Base-by-base conservation (phyloP, 1,140 invertebrate species). In the Atta cephalotes region DNA sequence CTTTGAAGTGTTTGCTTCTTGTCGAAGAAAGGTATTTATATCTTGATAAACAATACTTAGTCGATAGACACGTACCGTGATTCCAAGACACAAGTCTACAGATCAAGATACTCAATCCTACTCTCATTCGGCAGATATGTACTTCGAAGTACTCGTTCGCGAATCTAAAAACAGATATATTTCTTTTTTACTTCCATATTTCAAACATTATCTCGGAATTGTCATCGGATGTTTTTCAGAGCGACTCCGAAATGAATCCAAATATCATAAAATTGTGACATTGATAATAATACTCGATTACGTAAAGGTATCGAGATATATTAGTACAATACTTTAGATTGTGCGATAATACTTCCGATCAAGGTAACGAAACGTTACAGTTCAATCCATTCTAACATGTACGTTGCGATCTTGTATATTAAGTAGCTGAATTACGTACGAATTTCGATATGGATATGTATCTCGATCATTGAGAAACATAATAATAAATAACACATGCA, bases 401-500 rank as follows among this genome's bases (percentile, higher is more conserved):
- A 76, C 66, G 39, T 74, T 49, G 25, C 62, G 28, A 49, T 76
- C 39, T 84, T 45, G 14, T 63, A 84, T 49, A 21, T 62, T 84
- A 51, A 84, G 39, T 72, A 84, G 39, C 28, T 74, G 9, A 74
- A 62, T 14, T 74, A 84, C 56, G 39, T 25, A 82, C 56, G 39
- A 28, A 82, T 62, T 82, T 72, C 28, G n/a, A 74, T 74, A 84
- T 28, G 7, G 39, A 84, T 84, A 85, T 79, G 51, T 85, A 79
- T 85, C 82, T 85, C 49, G 10, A 58, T 66, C 72, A 25, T 53
- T 85, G 72, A 85, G 31, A 49, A 79, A 79, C 74, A 66, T 56
- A 81, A 81, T 81, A 82, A 84, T 84, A 84, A 84, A 84, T 35
- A 74, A 84, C 39, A 74, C 62, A 80, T 84, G 25, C 49, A 79